phyloP scores from a whole-genome alignment of 2,888 invertebrate species.

The Cheilosia urbana region DNA sequence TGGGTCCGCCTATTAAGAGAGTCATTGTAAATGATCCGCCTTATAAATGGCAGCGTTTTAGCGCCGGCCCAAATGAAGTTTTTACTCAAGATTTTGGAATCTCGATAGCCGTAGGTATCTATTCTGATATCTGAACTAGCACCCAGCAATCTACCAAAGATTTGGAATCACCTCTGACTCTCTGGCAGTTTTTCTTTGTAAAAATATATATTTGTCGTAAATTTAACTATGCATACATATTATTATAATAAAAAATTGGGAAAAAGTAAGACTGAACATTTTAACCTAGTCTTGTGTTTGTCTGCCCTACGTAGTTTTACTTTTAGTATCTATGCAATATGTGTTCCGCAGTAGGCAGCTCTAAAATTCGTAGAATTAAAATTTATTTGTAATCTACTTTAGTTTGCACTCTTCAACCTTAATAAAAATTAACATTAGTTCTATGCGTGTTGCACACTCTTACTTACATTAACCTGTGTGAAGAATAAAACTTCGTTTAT shows the following conservation, averaged over 20 bases:
- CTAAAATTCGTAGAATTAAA: conserved; percentile 5
- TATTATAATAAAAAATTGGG: conserved; percentile 14
- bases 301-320: conserved; percentile 34
- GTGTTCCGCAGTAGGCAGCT: conserved; percentile 32
- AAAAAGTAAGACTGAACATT: conserved; percentile 71
- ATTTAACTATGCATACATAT: neutral
- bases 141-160: neutral
- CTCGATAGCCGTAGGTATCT: too few relatives aligned
- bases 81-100: too few relatives aligned
- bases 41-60: too few relatives aligned
- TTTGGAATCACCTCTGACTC: neutral
- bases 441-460: conserved; percentile 58
- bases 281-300: conserved; percentile 25
- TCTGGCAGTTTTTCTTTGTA: neutral
- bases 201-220: neutral
- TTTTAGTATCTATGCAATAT: conserved; percentile 28
- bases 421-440: conserved; percentile 35
- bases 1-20: too few relatives aligned
- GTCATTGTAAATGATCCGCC: too few relatives aligned
- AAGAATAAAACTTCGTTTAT: conserved; percentile 41
- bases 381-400: conserved; percentile 22
- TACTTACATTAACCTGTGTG: conserved; percentile 35
- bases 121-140: too few relatives aligned
- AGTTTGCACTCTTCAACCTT: conserved; percentile 41
- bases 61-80: too few relatives aligned